Evolutionary conservation across 1,140 invertebrate genomes (phyloP).

Genomic region (Epicauta chinensis): DNA sequence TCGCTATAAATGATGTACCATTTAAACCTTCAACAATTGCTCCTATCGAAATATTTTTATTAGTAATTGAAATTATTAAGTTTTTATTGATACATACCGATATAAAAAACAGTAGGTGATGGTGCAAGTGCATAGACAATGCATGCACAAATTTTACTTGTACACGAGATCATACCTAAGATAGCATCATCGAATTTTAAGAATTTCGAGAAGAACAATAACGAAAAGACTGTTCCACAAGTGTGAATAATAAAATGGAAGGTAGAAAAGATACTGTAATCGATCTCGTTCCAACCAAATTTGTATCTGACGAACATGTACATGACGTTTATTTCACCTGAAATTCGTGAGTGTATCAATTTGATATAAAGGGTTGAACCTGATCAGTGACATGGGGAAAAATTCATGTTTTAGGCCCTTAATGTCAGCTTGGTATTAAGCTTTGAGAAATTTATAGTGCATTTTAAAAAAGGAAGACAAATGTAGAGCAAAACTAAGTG

Average conservation of each 20-base stretch:
- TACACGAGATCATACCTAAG: constrained; percentile 68
- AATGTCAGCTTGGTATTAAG: no score
- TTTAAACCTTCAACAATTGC: constrained; percentile 68
- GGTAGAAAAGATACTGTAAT: constrained; percentile 37
- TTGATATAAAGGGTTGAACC: no score
- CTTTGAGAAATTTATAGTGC: no score
- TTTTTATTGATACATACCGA: constrained; percentile 48
- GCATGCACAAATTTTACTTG: constrained; percentile 66
- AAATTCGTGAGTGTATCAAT: no score
- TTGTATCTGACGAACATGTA: constrained; percentile 35
- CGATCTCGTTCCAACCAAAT: constrained; percentile 35
- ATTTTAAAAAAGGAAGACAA: no score
- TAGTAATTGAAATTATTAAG: constrained; percentile 27
- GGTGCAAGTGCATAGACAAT: constrained; percentile 75
- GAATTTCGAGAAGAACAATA: constrained; percentile 68
- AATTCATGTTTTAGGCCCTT: no score
- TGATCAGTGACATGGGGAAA: no score
- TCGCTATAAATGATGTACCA: constrained; percentile 70
- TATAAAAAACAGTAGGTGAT: constrained; percentile 64
- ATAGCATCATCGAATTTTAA: constrained; percentile 70
- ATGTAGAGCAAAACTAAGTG: no score
- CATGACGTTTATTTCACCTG: constrained; percentile 35
- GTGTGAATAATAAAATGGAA: constrained; percentile 31
- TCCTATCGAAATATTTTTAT: no score
- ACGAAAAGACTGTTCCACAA: constrained; percentile 64